Evolutionary conservation across 2,797 vertebrate genomes (phyloP).

Genomic region (Muscicapa comitata): DNA sequence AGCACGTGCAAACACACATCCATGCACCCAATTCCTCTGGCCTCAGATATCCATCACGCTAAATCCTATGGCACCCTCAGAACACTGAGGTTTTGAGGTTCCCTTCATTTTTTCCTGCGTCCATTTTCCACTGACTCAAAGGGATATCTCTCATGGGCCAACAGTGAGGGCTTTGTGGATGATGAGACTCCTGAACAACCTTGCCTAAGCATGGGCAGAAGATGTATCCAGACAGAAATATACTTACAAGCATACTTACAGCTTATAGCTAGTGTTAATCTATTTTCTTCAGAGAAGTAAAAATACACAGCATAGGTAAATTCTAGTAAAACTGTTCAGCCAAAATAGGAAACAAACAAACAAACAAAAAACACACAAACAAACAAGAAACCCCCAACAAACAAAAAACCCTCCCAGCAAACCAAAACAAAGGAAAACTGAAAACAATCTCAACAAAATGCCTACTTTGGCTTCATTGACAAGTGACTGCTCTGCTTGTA

Average conservation of each 20-base stretch:
- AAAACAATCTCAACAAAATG: neutral
- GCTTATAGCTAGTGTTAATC: neutral
- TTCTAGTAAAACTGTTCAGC: neutral
- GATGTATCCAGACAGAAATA: neutral
- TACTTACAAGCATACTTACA: neutral
- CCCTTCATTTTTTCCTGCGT: neutral
- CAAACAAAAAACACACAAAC: neutral
- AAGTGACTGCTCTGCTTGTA: neutral
- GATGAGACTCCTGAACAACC: neutral
- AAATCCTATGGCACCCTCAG: neutral
- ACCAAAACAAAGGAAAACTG: neutral
- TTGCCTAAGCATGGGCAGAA: neutral
- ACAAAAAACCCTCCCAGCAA: neutral
- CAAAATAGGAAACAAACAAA: neutral
- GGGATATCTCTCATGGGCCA: neutral
- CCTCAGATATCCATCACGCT: neutral
- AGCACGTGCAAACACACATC: accelerated
- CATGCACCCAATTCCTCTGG: accelerated
- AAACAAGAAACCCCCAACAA: neutral
- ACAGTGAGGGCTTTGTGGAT: accelerated
- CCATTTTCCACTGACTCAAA: accelerated
- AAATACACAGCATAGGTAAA: neutral
- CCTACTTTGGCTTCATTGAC: neutral
- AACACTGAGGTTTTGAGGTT: neutral
- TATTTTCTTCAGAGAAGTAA: neutral